Evolutionary conservation across 2,888 invertebrate species (phyloP).

Genomic region (Nomada fucata): DNA sequence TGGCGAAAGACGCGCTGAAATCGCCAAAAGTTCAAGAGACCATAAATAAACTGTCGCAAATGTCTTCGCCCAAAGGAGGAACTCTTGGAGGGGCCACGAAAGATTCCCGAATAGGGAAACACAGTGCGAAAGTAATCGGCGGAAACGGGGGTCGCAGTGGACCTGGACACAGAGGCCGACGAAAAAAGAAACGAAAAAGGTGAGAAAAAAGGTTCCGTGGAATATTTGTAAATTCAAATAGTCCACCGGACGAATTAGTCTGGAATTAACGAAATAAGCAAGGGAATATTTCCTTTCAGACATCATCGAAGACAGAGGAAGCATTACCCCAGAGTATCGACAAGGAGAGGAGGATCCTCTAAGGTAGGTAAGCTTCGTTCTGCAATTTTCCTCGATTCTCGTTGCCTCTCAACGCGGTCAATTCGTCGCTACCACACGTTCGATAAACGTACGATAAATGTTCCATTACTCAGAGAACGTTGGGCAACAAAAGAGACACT

Average conservation of each 20-base stretch:
- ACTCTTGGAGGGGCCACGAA: conserved; percentile 8
- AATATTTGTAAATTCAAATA: background rate
- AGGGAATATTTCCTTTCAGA: conserved; percentile 2
- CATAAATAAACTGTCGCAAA: conserved; percentile 66
- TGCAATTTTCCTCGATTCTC: background rate
- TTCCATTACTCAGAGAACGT: conserved; percentile 42
- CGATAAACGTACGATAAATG: conserved; percentile 33
- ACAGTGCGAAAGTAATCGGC: background rate
- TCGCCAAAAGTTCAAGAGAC: conserved; percentile 73
- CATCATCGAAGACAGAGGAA: conserved; percentile 21
- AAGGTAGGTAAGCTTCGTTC: conserved; percentile 68
- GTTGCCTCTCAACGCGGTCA: background rate
- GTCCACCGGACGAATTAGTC: too few species aligned
- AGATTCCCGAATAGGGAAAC: background rate
- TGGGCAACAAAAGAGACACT: conserved; percentile 6
- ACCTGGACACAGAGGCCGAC: conserved; percentile 26
- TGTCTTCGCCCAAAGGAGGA: conserved; percentile 35
- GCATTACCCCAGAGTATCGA: conserved; percentile 3
- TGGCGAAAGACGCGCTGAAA: conserved; percentile 71
- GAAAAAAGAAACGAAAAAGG: conserved; percentile 61
- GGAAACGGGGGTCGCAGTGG: conserved; percentile 19
- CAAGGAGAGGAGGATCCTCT: conserved; percentile 31
- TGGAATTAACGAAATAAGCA: too few species aligned
- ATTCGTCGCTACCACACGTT: background rate
- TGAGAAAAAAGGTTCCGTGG: background rate